Evolutionary conservation across 2,888 invertebrate genomes (phyloP), one percentile per base, ranked within the genome.

Genomic region (Sylvicola cinctus): DNA sequence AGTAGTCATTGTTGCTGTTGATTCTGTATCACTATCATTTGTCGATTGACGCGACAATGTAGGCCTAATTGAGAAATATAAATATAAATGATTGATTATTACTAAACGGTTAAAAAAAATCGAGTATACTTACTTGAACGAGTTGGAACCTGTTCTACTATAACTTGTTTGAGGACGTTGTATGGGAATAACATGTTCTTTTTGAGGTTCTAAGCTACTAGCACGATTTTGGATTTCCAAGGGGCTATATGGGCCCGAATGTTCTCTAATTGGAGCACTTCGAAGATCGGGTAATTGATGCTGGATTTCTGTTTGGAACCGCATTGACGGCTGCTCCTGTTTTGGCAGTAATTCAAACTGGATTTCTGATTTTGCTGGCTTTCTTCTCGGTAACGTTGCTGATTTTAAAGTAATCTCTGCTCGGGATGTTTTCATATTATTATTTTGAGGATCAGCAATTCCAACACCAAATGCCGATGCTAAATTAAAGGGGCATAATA

Each of bases 131-230:
- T 33, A 51, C 36, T 47, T 49, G 17, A 52, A 51, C 11, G 51
- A 47, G 39, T 52, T 55, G 25, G 58, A 57, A 39, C 45, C 44
- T 28, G 55, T 50, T 39, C 55, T 47, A 35, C 47, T 43, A 37
- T 54, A 58, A 40, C 45, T 48, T 48, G 42, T 46, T 8, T 20
- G 20, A 37, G 45, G 69, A 57, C 50, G 60, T 57, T 44, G 68
- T 45, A 77, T 74, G 27, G 75, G 74, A 46, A 76, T 75, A 43
- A 75, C 70, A 43, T 70, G 62, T 51, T 77, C 77, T 42, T 65
- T 68, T 2, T 62, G 55, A 5, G 70, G 68, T 45, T 70, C 70
- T 36, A 68, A 46, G 34, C 65, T 65, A 5, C 67, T 62, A 15
- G 69, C 62, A 42, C 70, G 65, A 49, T 54, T 43, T 50, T 54